Percentiles rank a stretch among this genome's conserved stretches.
Evolutionary conservation across 2,113 vertebrate species (phyloP).

Genomic region (Callocephalon fimbriatum): DNA sequence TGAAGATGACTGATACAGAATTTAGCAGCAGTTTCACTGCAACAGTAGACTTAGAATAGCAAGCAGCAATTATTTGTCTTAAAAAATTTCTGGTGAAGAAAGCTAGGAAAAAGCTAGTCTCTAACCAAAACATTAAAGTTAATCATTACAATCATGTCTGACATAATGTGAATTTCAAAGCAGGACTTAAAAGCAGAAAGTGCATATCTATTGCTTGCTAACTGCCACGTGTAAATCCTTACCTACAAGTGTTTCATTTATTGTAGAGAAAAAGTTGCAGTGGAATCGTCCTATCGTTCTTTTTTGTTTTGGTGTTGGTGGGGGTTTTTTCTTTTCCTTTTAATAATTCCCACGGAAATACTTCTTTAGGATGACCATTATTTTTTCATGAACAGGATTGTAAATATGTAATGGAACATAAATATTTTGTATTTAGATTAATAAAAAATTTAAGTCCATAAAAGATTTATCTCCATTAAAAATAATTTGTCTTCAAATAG

Average conservation of each 20-base stretch:
- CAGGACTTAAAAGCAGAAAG: not conserved
- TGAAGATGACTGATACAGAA: not conserved
- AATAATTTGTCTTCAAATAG: conserved; percentile 48
- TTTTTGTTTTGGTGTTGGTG: not conserved
- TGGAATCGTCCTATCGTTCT: not conserved
- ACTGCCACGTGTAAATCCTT: not conserved
- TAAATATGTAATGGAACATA: conserved; percentile 63
- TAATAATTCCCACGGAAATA: conserved; percentile 44
- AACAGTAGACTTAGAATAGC: not conserved
- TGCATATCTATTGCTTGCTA: not conserved
- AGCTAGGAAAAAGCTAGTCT: not conserved
- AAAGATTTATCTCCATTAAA: conserved; percentile 59
- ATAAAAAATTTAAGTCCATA: conserved; percentile 63
- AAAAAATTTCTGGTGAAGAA: not conserved
- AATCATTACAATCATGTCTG: not conserved
- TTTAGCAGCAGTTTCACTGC: not conserved
- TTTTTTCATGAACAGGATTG: conserved; percentile 56
- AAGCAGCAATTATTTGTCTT: not conserved
- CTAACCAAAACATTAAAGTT: not conserved
- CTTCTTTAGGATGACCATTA: conserved; percentile 47
- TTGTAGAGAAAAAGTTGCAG: not conserved
- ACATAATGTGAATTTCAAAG: not conserved
- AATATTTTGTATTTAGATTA: conserved; percentile 68
- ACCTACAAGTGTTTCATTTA: not conserved
- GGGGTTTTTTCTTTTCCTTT: not conserved